Conservation (phyloP, 1,140 invertebrate species). For the Neodiprion lecontei region DNA sequence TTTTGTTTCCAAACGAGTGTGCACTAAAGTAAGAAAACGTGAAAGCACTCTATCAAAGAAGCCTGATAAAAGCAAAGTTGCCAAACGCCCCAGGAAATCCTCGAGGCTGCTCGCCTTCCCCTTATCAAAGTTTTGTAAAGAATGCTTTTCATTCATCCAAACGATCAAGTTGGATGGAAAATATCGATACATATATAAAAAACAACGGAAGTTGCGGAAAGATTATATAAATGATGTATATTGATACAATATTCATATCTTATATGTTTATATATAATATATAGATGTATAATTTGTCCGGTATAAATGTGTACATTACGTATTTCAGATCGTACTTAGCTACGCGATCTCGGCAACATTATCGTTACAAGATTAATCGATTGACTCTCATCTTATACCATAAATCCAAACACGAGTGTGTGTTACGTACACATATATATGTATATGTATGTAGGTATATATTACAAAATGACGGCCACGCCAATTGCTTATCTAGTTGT, state of each 20-base stretch:
- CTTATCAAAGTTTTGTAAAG: neutral
- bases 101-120: neutral
- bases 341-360: too few relatives aligned
- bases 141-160: too few relatives aligned
- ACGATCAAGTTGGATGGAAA: too few relatives aligned
- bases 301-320: neutral
- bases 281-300: constrained; percentile 3
- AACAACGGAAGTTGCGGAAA: constrained; percentile 10
- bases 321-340: too few relatives aligned
- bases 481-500: neutral
- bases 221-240: constrained; percentile 16
- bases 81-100: neutral
- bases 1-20: neutral
- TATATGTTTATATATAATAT: too few relatives aligned
- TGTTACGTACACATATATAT: too few relatives aligned
- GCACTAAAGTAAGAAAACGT: neutral
- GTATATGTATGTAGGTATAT: neutral
- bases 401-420: neutral
- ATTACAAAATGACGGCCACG: neutral
- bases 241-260: constrained; percentile 11
- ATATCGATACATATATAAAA: neutral
- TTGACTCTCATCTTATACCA: neutral
- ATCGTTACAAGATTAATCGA: neutral
- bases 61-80: neutral
- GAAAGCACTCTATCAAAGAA: neutral